phyloP scores from a whole-genome alignment of 2,113 vertebrate species.

The Caretta caretta region DNA sequence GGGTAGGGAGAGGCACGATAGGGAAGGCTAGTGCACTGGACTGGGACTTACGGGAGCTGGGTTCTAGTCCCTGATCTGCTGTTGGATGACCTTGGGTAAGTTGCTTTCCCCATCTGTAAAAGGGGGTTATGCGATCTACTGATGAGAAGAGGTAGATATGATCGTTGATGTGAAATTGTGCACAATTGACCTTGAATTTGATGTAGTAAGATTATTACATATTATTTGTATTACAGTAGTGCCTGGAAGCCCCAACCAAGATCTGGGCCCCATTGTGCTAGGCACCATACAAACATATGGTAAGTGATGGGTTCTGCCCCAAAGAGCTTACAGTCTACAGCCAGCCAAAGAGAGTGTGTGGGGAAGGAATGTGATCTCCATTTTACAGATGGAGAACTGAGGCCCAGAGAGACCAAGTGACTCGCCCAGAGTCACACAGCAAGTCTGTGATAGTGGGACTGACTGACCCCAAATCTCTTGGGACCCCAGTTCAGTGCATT shows the following conservation, averaged over 20 bases:
- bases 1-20: not conserved
- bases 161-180: too few relatives aligned
- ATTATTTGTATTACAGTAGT: not conserved
- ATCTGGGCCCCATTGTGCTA: not conserved
- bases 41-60: not conserved
- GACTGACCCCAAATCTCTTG: not conserved
- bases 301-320: not conserved
- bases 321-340: not conserved
- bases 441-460: not conserved
- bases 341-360: not conserved
- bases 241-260: not conserved
- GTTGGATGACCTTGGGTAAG: not conserved
- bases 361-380: not conserved
- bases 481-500: not conserved
- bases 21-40: not conserved
- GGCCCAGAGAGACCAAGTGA: not conserved
- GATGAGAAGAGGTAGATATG: too few relatives aligned
- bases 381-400: not conserved
- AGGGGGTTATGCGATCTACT: not conserved
- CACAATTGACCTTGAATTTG: not conserved
- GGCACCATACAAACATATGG: not conserved
- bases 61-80: not conserved
- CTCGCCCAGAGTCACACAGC: not conserved
- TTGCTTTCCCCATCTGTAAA: not conserved
- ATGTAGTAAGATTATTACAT: too few relatives aligned